Evolutionary conservation across 2,888 invertebrate species (phyloP), one percentile per base, ranked within the genome.

Genomic region (Perithous albicinctus): DNA sequence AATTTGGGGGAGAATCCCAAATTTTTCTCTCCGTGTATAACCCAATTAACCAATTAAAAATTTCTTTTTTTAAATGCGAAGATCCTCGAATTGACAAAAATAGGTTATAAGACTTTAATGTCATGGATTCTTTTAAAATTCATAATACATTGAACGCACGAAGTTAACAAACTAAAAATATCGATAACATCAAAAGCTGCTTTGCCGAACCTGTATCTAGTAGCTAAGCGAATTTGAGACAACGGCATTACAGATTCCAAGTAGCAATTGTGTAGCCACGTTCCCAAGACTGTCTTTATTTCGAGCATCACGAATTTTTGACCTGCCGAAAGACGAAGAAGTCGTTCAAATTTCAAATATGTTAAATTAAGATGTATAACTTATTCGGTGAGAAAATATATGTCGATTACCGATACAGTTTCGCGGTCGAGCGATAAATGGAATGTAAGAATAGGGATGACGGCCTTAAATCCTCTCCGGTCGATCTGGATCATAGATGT

Each of bases 371-470:
- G n/a, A n/a, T n/a, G n/a, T n/a, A n/a, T n/a, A n/a, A 15, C 5
- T 2, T 18, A 18, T 1, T n/a, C n/a, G n/a, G n/a, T 51, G n/a
- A n/a, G n/a, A n/a, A 48, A 2, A 48, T 20, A 20, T 12, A 4
- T 23, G 10, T 23, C 1, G 4, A 51, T 51, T 51, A 95, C 95
- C 95, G 85, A 95, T 95, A 86, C 95, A 96, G 90, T 96, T 96
- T 23, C 95, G 93, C 0, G 95, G 94, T 7, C 96, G 95, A 0
- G 95, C 95, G 88, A 95, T 95, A 84, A 96, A 96, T 0, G 96
- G 96, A 59, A 96, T 93, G 87, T 95, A 96, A 0, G 95, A 94
- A 88, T 94, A 96, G 0, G 95, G 95, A 92, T 96, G 95, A 29
- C 95, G 93, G 5, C 80, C 78, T 26, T 82, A 48, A 0, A 73